These are phyloP conservation scores for Poeciliopsis presidionis DNA, from an alignment of 2,797 vertebrate species.

Conservation along the genomic window DNA sequence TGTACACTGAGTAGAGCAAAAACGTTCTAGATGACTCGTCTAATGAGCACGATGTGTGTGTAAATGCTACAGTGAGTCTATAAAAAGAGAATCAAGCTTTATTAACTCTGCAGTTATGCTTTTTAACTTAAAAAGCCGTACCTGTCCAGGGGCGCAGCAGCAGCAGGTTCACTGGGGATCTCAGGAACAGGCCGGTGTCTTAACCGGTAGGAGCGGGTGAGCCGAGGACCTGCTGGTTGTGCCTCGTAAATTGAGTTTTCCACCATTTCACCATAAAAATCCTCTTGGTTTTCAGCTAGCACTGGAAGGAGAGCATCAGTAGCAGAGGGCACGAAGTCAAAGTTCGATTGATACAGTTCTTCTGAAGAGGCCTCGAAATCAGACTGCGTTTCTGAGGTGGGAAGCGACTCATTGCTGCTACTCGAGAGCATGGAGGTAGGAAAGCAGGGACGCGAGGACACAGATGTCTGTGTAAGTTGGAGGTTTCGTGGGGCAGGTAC, in stretches of 20 bases:
- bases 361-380: conserved; percentile 67
- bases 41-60: neutral
- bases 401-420: conserved; percentile 57
- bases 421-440: conserved; percentile 12
- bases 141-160: conserved; percentile 75
- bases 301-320: conserved; percentile 8
- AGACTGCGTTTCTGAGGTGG: conserved; percentile 52
- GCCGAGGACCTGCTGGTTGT: conserved; percentile 39
- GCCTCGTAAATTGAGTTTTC: conserved; percentile 88
- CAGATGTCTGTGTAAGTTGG: conserved; percentile 22
- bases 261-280: conserved; percentile 87
- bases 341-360: conserved; percentile 15
- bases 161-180: conserved; percentile 75
- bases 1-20: neutral
- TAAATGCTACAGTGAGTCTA: neutral
- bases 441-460: fast-evolving
- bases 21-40: neutral
- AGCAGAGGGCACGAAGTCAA: conserved; percentile 27
- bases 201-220: conserved; percentile 85
- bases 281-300: conserved; percentile 33
- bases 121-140: conserved; percentile 60
- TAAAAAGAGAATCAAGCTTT: neutral
- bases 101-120: neutral
- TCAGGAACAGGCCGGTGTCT: conserved; percentile 92
- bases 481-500: conserved; percentile 45